These are phyloP conservation scores for Corydoras maculifer DNA, from an alignment of 2,113 vertebrate species.

Conservation along the genomic window DNA sequence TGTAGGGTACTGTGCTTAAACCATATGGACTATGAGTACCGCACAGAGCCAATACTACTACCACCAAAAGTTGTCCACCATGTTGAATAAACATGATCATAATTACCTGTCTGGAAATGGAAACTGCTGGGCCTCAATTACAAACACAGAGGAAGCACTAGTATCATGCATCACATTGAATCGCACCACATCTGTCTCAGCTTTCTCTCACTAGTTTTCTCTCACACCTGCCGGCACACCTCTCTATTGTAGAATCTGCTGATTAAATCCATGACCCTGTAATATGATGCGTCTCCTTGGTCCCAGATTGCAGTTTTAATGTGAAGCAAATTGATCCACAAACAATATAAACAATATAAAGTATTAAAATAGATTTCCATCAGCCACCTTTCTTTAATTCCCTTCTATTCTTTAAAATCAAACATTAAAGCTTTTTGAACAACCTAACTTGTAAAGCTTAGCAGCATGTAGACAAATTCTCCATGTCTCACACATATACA, in stretches of 20 bases:
- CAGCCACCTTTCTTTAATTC: conserved; percentile 6
- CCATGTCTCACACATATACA: conserved; percentile 79
- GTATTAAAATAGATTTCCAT: conserved; percentile 40
- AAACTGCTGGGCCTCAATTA: conserved; percentile 29
- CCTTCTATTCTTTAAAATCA: conserved; percentile 26
- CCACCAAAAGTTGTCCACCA: background rate
- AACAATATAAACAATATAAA: conserved; percentile 41
- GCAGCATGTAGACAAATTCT: conserved; percentile 5
- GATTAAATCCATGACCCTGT: conserved; percentile 12
- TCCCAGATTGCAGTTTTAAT: conserved; percentile 52
- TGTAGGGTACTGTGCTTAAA: conserved; percentile 1
- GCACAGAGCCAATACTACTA: conserved; percentile 8
- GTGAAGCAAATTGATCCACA: conserved; percentile 14
- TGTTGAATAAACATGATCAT: conserved; percentile 12
- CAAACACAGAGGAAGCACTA: conserved; percentile 22
- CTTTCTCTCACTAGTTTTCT: conserved; percentile 11
- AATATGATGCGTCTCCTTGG: conserved; percentile 49
- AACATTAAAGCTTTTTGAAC: conserved; percentile 24
- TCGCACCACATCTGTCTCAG: conserved; percentile 27
- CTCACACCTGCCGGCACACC: conserved; percentile 7
- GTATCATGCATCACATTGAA: conserved; percentile 32
- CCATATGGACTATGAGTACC: conserved; percentile 7
- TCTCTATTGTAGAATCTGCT: conserved; percentile 4
- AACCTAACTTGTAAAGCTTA: conserved; percentile 12
- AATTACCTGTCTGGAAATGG: conserved; percentile 28